Conservation (phyloP, 2,113 vertebrate genomes). For the Lepus europaeus region DNA sequence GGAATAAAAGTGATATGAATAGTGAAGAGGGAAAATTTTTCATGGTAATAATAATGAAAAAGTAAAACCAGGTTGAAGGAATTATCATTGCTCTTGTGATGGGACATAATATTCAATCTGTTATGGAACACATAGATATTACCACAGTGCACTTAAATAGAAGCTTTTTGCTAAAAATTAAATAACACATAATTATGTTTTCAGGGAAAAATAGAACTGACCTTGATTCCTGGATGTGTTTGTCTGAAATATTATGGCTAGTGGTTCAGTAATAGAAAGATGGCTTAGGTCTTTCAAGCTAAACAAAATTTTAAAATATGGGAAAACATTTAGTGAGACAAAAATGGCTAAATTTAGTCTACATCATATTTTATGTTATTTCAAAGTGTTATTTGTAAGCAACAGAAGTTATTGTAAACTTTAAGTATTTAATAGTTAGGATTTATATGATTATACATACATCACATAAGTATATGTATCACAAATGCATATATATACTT, state of each 20-base stretch:
- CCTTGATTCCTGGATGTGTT: slow-evolving; percentile 74
- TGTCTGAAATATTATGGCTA: slow-evolving; percentile 73
- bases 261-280: background rate
- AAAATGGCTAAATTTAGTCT: background rate
- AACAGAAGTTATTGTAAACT: background rate
- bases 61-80: slow-evolving; percentile 19
- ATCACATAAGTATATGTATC: no score
- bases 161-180: slow-evolving; percentile 60
- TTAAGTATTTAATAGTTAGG: background rate
- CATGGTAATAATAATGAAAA: background rate
- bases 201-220: background rate
- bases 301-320: background rate
- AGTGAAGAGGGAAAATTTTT: background rate
- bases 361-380: background rate
- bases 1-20: slow-evolving; percentile 20
- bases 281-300: background rate
- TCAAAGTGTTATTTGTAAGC: background rate
- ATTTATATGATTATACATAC: background rate
- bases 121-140: slow-evolving; percentile 29
- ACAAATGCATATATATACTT: no score
- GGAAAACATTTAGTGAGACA: background rate
- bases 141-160: background rate
- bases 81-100: background rate
- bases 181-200: slow-evolving; percentile 60
- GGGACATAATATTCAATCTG: background rate